These are phyloP conservation scores for Schizaphis graminum DNA, from an alignment of 2,888 invertebrate genomes.

Conservation along the genomic window DNA sequence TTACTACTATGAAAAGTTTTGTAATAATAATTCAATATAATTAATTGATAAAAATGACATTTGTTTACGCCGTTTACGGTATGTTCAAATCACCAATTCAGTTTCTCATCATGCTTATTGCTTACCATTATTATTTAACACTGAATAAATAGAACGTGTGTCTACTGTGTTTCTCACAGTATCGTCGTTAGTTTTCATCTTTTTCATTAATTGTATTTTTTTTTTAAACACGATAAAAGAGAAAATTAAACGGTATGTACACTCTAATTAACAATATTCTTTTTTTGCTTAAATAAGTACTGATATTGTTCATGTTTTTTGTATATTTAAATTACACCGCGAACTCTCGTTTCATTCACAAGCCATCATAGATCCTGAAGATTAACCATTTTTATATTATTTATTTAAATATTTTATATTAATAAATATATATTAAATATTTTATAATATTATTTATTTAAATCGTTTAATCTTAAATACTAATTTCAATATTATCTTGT, in stretches of 20 bases:
- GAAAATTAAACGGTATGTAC: constrained; percentile 19
- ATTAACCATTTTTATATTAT: no score
- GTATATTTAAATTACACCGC: no score
- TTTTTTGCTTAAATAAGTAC: not conserved
- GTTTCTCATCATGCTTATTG: not conserved
- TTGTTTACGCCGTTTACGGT: not conserved
- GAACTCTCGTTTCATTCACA: no score
- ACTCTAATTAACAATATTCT: constrained; percentile 52
- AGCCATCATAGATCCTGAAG: no score
- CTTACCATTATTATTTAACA: constrained; percentile 12
- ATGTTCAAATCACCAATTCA: not conserved
- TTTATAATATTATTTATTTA: no score
- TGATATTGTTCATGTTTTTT: not conserved
- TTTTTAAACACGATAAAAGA: constrained; percentile 10
- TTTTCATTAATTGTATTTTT: not conserved
- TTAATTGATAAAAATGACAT: not conserved
- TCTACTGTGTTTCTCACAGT: not conserved
- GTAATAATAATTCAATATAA: not conserved
- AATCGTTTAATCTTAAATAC: no score
- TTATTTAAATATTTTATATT: no score
- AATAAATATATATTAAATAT: no score
- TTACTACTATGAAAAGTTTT: not conserved
- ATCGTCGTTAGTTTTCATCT: not conserved
- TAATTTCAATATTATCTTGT: no score
- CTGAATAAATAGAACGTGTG: constrained; percentile 1